Base-by-base conservation (phyloP, 2,888 invertebrate genomes). In the Zonitis immaculata region DNA sequence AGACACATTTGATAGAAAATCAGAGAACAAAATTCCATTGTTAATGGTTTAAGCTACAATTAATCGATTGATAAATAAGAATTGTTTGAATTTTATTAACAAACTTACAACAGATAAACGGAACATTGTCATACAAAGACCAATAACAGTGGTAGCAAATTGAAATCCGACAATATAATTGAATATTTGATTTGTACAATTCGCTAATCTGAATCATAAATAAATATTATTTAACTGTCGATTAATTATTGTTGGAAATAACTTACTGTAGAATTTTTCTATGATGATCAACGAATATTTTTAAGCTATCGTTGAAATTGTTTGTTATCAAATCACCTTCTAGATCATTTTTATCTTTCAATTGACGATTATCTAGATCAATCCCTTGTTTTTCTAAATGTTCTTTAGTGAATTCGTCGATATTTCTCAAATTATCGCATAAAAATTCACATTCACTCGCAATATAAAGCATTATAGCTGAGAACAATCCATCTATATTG, bases 351-450 rank as follows among this genome's bases (percentile, higher is more conserved):
- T n/a, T 44, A 11, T 14, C n/a, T 22, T 44, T n/a, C 5, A 25
- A 25, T 2, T 26, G 1, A 11, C 1, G 16, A 45, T 26, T 7
- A 26, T 26, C 6, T 7, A 26, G 7, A 7, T 39, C 18, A 12
- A 16, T 3, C 1, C 16, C 26, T 11, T 9, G 28, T 26, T 27
- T 16, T 2, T 20, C 16, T 8, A 45, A 8, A n/a, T 28, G 12
- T 14, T 25, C 16, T 14, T 9, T 26, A 1, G 26, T 45, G 1
- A 16, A 45, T 6, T 12, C 9, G n/a, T 27, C 5, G n/a, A 45
- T 16, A 44, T 52, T 47, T 25, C 47, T 11, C 12, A 52, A 27
- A 32, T 47, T 44, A 44, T 52, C 47, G 26, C 26, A 43, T 44
- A 52, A 47, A 47, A 52, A 26, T 18, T 42, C 32, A 26, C 47